A percentile compares a stretch with the other conserved stretches of the same genome.
Conservation (phyloP, 2,888 invertebrate species). For the Dicycla oo region DNA sequence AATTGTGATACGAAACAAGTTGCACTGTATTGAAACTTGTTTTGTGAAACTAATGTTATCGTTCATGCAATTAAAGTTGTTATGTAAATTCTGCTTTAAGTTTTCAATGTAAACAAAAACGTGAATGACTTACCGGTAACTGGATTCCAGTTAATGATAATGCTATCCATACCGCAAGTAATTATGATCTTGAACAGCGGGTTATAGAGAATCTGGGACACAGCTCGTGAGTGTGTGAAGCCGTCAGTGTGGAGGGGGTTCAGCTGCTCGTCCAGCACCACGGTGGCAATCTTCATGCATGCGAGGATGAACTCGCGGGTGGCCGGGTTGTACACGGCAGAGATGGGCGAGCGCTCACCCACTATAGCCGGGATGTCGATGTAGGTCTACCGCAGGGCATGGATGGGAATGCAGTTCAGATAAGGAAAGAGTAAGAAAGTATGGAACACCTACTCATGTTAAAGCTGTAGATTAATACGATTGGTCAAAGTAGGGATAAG, state of each 20-base stretch:
- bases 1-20: no score
- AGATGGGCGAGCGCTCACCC: slow-evolving; percentile 91
- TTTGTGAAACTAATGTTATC: no score
- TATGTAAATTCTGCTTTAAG: no score
- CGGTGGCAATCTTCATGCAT: slow-evolving; percentile 91
- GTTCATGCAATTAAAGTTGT: no score
- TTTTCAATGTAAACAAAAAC: neutral
- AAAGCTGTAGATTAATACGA: neutral
- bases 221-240: slow-evolving; percentile 92
- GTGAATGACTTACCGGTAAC: slow-evolving; percentile 87
- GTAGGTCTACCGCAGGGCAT: slow-evolving; percentile 88
- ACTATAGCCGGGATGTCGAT: slow-evolving; percentile 91
- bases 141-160: slow-evolving; percentile 96
- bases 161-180: slow-evolving; percentile 94
- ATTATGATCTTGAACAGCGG: slow-evolving; percentile 93
- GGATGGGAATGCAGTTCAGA: neutral
- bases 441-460: neutral
- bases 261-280: slow-evolving; percentile 92
- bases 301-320: slow-evolving; percentile 93
- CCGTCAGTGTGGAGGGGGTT: slow-evolving; percentile 93
- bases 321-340: slow-evolving; percentile 92
- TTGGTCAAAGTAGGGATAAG: neutral
- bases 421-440: neutral
- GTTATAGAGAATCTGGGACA: slow-evolving; percentile 94
- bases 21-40: no score